phyloP scores from a whole-genome alignment of 1,140 invertebrate genomes.

The Lepidurus apus region DNA sequence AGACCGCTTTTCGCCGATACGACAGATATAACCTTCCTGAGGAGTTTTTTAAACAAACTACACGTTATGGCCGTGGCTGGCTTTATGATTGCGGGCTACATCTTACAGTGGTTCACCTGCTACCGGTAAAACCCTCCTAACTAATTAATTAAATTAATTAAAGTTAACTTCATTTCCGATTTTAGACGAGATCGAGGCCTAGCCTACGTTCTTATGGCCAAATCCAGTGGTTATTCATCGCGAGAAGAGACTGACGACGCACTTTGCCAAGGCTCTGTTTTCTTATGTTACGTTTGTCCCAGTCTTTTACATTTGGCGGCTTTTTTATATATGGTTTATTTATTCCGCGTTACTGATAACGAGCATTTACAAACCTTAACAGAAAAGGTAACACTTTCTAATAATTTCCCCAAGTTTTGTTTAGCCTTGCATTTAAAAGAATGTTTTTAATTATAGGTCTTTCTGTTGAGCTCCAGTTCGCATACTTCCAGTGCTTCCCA shows the following conservation, averaged over 20 bases:
- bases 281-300: slow-evolving; percentile 31
- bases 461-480: slow-evolving; percentile 29
- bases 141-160: background rate
- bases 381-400: slow-evolving; percentile 26
- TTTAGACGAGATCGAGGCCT: slow-evolving; percentile 24
- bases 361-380: slow-evolving; percentile 34
- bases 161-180: background rate
- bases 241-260: background rate
- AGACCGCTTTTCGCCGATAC: slow-evolving; percentile 28
- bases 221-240: background rate
- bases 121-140: slow-evolving; percentile 25
- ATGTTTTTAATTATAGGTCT: background rate
- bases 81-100: slow-evolving; percentile 31
- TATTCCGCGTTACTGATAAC: slow-evolving; percentile 30
- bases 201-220: slow-evolving; percentile 9
- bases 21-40: background rate
- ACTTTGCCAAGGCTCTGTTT: slow-evolving; percentile 27
- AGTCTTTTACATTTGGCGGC: slow-evolving; percentile 28
- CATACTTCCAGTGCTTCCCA: slow-evolving; percentile 23
- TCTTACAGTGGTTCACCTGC: slow-evolving; percentile 30
- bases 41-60: slow-evolving; percentile 29
- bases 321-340: slow-evolving; percentile 25
- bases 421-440: background rate
- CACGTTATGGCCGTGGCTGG: slow-evolving; percentile 28
- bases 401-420: background rate